A percentile compares a stretch with the other conserved stretches of the same genome.
phyloP scores from a whole-genome alignment of 2,797 vertebrate species.

The Propithecus perrieri region DNA sequence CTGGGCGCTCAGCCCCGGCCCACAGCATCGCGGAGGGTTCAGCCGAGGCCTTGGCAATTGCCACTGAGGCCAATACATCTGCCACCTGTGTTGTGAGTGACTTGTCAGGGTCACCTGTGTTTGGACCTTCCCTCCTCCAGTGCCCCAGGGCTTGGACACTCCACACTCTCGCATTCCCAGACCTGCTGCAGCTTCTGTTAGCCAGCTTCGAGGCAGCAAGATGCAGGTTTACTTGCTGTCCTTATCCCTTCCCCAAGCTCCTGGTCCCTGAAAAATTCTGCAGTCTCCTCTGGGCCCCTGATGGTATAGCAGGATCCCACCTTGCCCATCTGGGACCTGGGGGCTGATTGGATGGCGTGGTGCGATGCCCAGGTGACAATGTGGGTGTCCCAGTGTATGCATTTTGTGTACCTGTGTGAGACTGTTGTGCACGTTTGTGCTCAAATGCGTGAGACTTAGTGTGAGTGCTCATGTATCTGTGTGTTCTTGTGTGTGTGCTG shows the following conservation, averaged over 20 bases:
- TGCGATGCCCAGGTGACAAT: background rate
- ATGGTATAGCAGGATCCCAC: background rate
- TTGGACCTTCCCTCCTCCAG: background rate
- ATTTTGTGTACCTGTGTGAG: background rate
- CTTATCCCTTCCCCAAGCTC: background rate
- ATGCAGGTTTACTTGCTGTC: rapidly evolving
- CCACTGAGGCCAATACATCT: constrained; percentile 62
- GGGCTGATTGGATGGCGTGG: background rate
- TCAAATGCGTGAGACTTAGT: background rate
- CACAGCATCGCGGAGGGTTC: constrained; percentile 23
- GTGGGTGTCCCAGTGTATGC: background rate
- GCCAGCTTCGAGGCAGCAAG: background rate
- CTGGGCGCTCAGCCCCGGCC: constrained; percentile 62
- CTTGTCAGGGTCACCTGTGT: background rate
- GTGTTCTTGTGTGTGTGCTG: background rate
- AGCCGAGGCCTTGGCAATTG: constrained; percentile 49
- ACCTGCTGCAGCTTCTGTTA: background rate
- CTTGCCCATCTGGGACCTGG: background rate
- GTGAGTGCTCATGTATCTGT: rapidly evolving
- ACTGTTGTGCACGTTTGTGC: too few relatives aligned
- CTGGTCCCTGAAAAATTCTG: background rate
- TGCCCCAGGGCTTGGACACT: too few relatives aligned
- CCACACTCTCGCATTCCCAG: too few relatives aligned
- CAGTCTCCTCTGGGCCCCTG: background rate
- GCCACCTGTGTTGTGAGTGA: constrained; percentile 85